These are phyloP conservation scores for Sebastes umbrosus DNA, from an alignment of 2,797 vertebrate species.

Conservation along the genomic window DNA sequence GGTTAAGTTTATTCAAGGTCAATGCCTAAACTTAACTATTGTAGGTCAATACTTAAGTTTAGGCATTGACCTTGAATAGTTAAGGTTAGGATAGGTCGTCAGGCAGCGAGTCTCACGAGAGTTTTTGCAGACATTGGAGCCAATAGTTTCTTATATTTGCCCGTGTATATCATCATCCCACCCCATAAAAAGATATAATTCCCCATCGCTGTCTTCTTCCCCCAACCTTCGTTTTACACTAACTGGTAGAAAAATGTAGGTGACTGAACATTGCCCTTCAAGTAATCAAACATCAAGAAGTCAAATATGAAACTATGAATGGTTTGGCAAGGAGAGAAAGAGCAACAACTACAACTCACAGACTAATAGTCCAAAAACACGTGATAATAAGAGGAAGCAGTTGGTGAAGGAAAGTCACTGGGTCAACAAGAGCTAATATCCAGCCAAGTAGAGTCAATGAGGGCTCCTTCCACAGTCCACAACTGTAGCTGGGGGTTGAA, in stretches of 20 bases:
- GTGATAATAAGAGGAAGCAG: conserved; percentile 44
- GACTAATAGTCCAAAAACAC: conserved; percentile 57
- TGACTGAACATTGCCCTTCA: conserved; percentile 71
- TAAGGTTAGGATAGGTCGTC: too few relatives aligned
- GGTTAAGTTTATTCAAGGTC: too few relatives aligned
- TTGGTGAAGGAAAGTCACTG: conserved; percentile 62
- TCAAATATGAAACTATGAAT: conserved; percentile 59
- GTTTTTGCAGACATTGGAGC: too few relatives aligned
- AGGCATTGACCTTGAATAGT: too few relatives aligned
- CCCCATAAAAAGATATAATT: conserved; percentile 1
- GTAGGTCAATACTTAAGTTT: too few relatives aligned
- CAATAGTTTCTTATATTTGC: not conserved
- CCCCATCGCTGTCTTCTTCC: conserved; percentile 14
- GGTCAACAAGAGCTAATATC: conserved; percentile 43
- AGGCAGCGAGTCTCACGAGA: too few relatives aligned
- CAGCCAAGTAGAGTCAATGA: conserved; percentile 40
- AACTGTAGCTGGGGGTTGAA: not conserved
- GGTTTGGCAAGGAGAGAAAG: conserved; percentile 26
- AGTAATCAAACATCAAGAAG: conserved; percentile 73
- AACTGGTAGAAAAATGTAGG: conserved; percentile 62
- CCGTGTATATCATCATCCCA: conserved; percentile 10
- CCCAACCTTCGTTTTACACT: conserved; percentile 44
- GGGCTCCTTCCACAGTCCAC: conserved; percentile 46
- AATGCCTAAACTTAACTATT: too few relatives aligned
- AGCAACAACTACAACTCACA: conserved; percentile 53